Base-by-base conservation (phyloP, 2,113 vertebrate genomes). In the Stigmatopora nigra region DNA sequence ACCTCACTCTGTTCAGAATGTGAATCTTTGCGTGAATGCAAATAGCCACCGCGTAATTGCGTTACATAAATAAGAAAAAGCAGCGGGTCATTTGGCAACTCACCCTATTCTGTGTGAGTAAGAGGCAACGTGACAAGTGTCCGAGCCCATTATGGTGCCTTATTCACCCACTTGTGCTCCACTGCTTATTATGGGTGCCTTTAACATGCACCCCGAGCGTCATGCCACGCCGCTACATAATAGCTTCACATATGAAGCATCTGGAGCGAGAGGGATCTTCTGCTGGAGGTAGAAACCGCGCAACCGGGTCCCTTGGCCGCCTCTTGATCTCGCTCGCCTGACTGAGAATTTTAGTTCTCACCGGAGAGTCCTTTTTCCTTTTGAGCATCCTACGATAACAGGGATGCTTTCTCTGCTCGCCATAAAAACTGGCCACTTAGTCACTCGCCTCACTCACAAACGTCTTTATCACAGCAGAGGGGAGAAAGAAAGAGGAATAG, bases 111-210 rank as follows among this genome's bases (percentile, higher is more conserved):
- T 5, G 22, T 66, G 73, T 89, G 87, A 89, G 81, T 70, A 65
- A 78, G 70, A 85, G 73, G 77, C 70, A 69, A 83, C 67, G 78
- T 89, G 89, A 91, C 87, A 87, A 87, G 85, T 84, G 88, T 89
- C 88, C 79, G 79, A 22, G 78, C 78, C 83, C 84, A 89, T 90
- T 90, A 89, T 63, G 82, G 78, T 84, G 84, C 82, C 65, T 73
- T 67, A 44, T 69, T 72, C 81, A 63, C 71, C 36, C 59, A 68
- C 77, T 82, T 67, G 71, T 71, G 81, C 86, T 83, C 72, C 72
- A 78, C 69, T 73, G 82, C 79, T 68, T 80, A 72, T 71, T 59
- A 69, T 67, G 71, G 45, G 73, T 58, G 72, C 77, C 78, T 82
- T 75, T 82, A 81, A 83, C 73, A 72, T 14, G 70, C 62, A 67